Evolutionary conservation across 2,797 vertebrate genomes (phyloP), one percentile per base, ranked within the genome.

Genomic region (Tamandua tetradactyla): DNA sequence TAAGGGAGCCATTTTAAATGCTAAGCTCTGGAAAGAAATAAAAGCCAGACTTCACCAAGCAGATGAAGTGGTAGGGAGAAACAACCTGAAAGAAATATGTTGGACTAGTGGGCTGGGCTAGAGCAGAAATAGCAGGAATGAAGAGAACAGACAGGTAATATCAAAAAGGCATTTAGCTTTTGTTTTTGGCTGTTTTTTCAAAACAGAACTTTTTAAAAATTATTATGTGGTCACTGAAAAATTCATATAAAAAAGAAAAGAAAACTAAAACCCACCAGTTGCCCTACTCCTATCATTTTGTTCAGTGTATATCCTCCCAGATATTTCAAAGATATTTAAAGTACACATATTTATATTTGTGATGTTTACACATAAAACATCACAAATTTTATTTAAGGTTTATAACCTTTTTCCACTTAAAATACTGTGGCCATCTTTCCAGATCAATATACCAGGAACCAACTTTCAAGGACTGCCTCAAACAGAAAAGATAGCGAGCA

Each of bases 341-440:
- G 87, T 88, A 49, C 42, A 85, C 37, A 12, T 37, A 80, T 68
- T 74, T 84, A 72, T n/a, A 66, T 49, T 83, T 87, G n/a, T n/a
- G n/a, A n/a, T n/a, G n/a, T n/a, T n/a, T n/a, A n/a, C n/a, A n/a
- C n/a, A n/a, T n/a, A n/a, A n/a, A 79, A 37, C 55, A 72, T 13
- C 42, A 72, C n/a, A 72, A 74, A 61, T 44, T 68, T 84, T 13
- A 84, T 22, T 74, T n/a, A 74, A 72, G 74, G 59, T 68, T 49
- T 13, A 1, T 69, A 75, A 79, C 1, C 25, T 91, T 71, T 76
- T 52, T 81, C 55, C 59, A 89, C 40, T 86, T 94, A 86, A 94
- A 96, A 92, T 81, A 89, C 5, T 57, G 18, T 71, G 18, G 35
- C 55, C 61, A 74, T 83, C 57, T 87, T 94, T 90, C 62, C 62